A percentile compares a stretch with the other conserved stretches of the same genome.
phyloP scores from a whole-genome alignment of 2,888 invertebrate genomes.

The Pyrgus malvae region DNA sequence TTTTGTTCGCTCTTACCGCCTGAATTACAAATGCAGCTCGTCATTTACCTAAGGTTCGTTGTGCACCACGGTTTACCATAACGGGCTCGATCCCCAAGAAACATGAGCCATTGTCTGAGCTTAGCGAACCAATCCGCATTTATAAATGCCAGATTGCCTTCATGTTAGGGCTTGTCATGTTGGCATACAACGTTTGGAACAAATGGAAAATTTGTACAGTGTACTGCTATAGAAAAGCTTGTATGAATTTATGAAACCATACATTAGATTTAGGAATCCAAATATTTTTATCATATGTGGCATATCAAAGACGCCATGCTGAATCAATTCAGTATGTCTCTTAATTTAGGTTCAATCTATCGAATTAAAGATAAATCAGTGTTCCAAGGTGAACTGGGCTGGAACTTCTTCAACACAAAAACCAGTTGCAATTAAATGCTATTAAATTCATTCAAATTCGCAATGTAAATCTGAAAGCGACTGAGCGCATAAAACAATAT shows the following conservation, averaged over 20 bases:
- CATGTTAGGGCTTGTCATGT: slow-evolving; percentile 29
- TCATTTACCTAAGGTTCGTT: slow-evolving; percentile 55
- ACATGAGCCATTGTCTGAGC: slow-evolving; percentile 56
- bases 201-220: neutral
- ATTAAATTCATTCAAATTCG: neutral
- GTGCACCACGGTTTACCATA: slow-evolving; percentile 45
- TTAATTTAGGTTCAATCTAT: no score
- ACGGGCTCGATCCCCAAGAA: slow-evolving; percentile 53
- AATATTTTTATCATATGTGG: no score
- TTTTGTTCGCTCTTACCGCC: slow-evolving; percentile 56
- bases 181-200: neutral
- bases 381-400: no score
- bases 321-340: no score
- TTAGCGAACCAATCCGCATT: slow-evolving; percentile 57
- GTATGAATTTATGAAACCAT: no score
- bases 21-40: slow-evolving; percentile 60
- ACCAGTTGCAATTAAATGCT: neutral
- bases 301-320: no score
- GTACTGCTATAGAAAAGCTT: no score
- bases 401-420: no score
- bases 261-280: no score
- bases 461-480: neutral
- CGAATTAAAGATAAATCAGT: no score
- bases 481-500: neutral
- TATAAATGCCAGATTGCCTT: slow-evolving; percentile 59